phyloP scores from a whole-genome alignment of 2,113 vertebrate genomes.

The Colaptes auratus region DNA sequence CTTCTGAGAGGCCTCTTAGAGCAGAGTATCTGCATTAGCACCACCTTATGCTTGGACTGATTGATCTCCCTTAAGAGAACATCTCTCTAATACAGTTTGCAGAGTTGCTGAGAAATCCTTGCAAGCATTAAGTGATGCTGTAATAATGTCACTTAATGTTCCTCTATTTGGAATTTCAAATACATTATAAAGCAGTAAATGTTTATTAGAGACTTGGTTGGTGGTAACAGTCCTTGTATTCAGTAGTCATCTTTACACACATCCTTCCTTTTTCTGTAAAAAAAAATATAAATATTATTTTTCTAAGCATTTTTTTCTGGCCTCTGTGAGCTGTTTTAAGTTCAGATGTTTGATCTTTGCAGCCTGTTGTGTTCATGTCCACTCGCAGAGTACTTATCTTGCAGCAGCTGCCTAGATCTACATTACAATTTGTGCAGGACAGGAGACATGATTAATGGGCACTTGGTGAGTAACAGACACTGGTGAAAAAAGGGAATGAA shows the following conservation, averaged over 20 bases:
- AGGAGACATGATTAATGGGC: constrained; percentile 27
- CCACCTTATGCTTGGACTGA: not conserved
- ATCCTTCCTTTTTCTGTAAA: too few relatives aligned
- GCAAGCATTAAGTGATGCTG: not conserved
- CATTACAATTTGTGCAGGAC: not conserved
- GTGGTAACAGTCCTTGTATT: not conserved
- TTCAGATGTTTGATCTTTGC: not conserved
- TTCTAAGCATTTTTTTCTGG: not conserved
- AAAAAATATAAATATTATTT: too few relatives aligned
- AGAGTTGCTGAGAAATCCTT: not conserved
- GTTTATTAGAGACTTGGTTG: not conserved
- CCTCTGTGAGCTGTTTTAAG: not conserved
- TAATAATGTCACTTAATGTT: not conserved
- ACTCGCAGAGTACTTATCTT: not conserved
- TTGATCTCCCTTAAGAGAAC: not conserved
- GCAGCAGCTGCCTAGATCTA: not conserved
- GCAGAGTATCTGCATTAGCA: not conserved
- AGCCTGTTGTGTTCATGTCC: not conserved
- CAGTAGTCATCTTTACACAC: not conserved
- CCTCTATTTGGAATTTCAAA: not conserved
- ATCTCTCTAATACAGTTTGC: not conserved
- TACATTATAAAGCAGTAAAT: not conserved
- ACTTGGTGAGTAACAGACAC: not conserved
- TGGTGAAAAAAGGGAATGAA: not conserved
- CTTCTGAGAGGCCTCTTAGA: not conserved